Conservation (phyloP, 2,888 invertebrate genomes). For the Stenolophus ochropezus region DNA sequence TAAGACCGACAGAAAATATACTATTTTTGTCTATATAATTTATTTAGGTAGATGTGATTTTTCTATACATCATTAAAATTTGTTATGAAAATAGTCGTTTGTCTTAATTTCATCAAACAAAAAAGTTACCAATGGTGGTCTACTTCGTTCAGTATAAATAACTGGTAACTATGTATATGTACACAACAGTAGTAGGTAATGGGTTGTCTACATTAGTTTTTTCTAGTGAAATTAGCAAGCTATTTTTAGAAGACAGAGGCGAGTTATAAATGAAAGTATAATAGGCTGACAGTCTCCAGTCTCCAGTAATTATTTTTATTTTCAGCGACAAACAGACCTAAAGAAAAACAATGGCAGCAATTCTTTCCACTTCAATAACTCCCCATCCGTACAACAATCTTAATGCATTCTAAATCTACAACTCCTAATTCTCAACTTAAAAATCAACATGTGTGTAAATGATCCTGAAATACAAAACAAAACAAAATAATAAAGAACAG, state of each 20-base stretch:
- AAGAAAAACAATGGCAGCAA: not conserved
- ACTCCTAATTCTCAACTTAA: constrained; percentile 4
- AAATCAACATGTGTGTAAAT: constrained; percentile 30
- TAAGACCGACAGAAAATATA: too few relatives aligned
- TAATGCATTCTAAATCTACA: not conserved
- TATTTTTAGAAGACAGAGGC: not conserved
- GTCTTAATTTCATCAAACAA: too few relatives aligned
- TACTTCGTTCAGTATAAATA: too few relatives aligned
- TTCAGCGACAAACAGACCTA: not conserved
- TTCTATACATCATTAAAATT: too few relatives aligned
- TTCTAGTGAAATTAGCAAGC: not conserved
- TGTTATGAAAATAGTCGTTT: too few relatives aligned
- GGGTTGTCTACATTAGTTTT: not conserved
- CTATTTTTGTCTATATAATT: too few relatives aligned
- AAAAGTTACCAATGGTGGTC: too few relatives aligned
- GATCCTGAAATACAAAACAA: constrained; percentile 24
- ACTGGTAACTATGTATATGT: too few relatives aligned
- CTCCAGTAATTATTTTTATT: not conserved
- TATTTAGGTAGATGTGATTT: too few relatives aligned
- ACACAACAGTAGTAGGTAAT: too few relatives aligned
- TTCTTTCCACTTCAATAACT: constrained; percentile 15
- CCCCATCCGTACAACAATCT: constrained; percentile 2
- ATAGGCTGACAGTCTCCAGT: not conserved
- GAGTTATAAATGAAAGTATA: not conserved
- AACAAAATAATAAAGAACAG: constrained; percentile 1